Conservation (phyloP, 2,888 invertebrate genomes). For the Cyrtodaria siliqua region DNA sequence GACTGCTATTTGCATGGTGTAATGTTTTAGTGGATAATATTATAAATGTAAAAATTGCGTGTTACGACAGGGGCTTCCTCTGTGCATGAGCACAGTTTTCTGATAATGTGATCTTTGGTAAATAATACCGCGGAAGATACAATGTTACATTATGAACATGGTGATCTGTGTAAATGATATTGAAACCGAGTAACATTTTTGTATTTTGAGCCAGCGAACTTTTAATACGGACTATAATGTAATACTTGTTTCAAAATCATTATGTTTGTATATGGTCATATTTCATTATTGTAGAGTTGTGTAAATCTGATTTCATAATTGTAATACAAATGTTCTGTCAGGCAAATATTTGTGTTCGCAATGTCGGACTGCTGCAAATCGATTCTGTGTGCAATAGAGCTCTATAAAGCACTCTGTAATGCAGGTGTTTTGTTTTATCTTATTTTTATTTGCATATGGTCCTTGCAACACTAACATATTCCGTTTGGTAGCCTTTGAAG, state of each 20-base stretch:
- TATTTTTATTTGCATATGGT: no score
- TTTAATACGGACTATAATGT: conserved; percentile 1
- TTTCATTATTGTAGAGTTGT: no score
- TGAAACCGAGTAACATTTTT: conserved; percentile 13
- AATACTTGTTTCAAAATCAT: neutral
- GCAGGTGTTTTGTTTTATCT: no score
- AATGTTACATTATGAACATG: conserved; percentile 9
- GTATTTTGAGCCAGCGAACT: conserved; percentile 17
- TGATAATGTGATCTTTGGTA: conserved; percentile 26
- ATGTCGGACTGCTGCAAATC: no score
- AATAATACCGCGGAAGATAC: conserved; percentile 15
- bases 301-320: no score
- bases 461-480: no score
- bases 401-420: no score
- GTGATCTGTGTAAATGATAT: conserved; percentile 27
- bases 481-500: no score
- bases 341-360: no score
- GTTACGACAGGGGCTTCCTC: conserved; percentile 2
- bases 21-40: conserved; percentile 8
- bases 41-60: conserved; percentile 48
- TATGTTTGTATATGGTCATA: no score
- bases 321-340: no score
- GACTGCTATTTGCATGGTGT: conserved; percentile 21
- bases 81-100: conserved; percentile 35
- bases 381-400: no score